Percentiles rank a stretch among this genome's conserved stretches.
phyloP scores from a whole-genome alignment of 2,113 vertebrate species.

The Takifugu bimaculatus region DNA sequence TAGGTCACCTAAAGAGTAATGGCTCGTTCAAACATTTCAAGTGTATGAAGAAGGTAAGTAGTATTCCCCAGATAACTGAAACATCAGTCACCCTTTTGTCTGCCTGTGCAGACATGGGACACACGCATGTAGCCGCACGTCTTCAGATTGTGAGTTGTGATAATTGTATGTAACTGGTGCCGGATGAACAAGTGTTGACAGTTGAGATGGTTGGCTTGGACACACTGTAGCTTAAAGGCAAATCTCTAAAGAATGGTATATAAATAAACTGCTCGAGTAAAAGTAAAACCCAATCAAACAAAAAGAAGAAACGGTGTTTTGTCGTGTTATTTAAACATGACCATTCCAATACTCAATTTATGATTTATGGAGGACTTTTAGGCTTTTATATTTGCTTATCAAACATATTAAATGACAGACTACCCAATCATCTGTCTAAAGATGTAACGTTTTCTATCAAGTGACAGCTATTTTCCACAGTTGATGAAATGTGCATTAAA shows the following conservation, averaged over 20 bases:
- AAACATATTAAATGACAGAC: no score
- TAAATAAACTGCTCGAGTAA: neutral
- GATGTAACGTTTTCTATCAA: no score
- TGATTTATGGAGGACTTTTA: no score
- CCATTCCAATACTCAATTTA: no score
- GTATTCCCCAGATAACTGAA: neutral
- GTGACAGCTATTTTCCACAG: neutral
- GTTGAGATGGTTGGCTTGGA: constrained; percentile 22
- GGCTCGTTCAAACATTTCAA: neutral
- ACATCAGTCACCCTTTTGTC: constrained; percentile 1
- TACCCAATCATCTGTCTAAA: no score
- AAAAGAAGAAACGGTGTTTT: neutral
- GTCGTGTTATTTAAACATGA: neutral
- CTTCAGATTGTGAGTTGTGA: constrained; percentile 21
- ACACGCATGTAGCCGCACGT: constrained; percentile 35
- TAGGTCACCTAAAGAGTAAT: no score
- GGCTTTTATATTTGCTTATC: no score
- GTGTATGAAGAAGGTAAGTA: neutral
- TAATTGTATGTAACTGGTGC: constrained; percentile 28
- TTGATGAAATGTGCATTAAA: neutral
- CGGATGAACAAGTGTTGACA: constrained; percentile 37
- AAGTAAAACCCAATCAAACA: neutral
- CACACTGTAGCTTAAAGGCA: neutral
- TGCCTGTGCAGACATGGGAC: neutral
- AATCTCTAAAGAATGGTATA: no score